Conservation (phyloP, 2,888 invertebrate species). For the Piscicola geometra region DNA sequence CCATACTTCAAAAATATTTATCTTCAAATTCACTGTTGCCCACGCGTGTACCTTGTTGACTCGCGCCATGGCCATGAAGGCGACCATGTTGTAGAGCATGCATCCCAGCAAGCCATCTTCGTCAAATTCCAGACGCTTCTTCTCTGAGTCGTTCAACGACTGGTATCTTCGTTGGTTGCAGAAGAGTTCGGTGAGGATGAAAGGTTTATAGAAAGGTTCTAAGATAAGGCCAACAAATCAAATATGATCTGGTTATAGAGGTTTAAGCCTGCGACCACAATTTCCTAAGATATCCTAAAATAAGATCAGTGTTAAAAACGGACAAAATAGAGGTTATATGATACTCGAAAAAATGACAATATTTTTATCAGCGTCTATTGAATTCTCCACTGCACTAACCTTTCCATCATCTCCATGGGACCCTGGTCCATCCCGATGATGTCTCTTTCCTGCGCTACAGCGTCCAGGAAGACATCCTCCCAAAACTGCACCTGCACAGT, state of each 20-base stretch:
- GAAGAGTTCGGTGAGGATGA: not conserved
- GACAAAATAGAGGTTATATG: too few relatives aligned
- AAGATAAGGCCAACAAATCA: too few relatives aligned
- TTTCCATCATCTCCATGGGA: constrained; percentile 96
- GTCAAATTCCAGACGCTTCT: constrained; percentile 89
- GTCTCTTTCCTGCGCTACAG: constrained; percentile 92
- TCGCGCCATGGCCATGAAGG: constrained; percentile 87
- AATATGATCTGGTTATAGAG: too few relatives aligned
- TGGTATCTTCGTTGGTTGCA: constrained; percentile 66
- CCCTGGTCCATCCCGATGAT: constrained; percentile 99
- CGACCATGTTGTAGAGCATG: constrained; percentile 90
- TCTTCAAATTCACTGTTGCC: constrained; percentile 17
- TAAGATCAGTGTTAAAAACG: too few relatives aligned
- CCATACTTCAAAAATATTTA: too few relatives aligned
- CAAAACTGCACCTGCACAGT: constrained; percentile 73
- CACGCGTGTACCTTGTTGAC: constrained; percentile 63
- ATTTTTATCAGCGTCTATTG: too few relatives aligned
- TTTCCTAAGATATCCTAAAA: too few relatives aligned
- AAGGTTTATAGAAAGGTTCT: too few relatives aligned
- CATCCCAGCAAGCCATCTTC: constrained; percentile 92
- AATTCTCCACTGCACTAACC: constrained; percentile 56
- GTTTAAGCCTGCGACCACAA: too few relatives aligned
- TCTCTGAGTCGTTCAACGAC: constrained; percentile 71
- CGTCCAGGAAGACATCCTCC: constrained; percentile 98
- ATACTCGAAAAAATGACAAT: too few relatives aligned